Evolutionary conservation across 2,888 invertebrate species (phyloP).

Genomic region (Chromoteleia sp.): DNA sequence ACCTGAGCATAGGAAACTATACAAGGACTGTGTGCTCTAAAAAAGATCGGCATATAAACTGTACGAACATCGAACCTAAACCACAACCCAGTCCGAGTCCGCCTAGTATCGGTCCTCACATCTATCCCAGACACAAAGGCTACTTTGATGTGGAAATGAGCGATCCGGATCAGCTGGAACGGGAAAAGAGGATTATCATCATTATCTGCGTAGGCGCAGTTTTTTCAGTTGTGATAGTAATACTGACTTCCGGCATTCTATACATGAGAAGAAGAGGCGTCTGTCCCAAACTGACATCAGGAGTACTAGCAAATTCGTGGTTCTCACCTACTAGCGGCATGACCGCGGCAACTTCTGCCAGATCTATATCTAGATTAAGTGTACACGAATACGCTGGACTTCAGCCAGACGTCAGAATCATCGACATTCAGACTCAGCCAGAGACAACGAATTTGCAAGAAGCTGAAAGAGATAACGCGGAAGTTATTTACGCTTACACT

Average conservation of each 20-base stretch:
- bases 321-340: conserved; percentile 80
- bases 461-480: conserved; percentile 77
- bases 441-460: conserved; percentile 72
- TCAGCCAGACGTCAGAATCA: conserved; percentile 86
- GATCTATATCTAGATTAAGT: conserved; percentile 87
- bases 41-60: conserved; percentile 86
- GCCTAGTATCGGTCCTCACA: conserved; percentile 82
- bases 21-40: conserved; percentile 87
- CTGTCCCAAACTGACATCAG: conserved; percentile 81
- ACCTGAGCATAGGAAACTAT: conserved; percentile 88
- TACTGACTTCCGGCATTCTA: conserved; percentile 80
- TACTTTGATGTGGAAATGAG: conserved; percentile 83
- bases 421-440: conserved; percentile 84
- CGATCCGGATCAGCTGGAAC: conserved; percentile 81
- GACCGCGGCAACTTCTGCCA: conserved; percentile 86
- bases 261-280: conserved; percentile 82
- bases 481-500: conserved; percentile 80
- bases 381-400: conserved; percentile 88
- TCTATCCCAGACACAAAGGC: conserved; percentile 80
- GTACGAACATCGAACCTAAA: conserved; percentile 86
- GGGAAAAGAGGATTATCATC: conserved; percentile 81
- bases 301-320: conserved; percentile 78
- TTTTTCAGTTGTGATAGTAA: conserved; percentile 78
- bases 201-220: conserved; percentile 81
- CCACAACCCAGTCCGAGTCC: conserved; percentile 79